Base-by-base conservation (phyloP, 2,888 invertebrate species). In the Clunio marinus region DNA sequence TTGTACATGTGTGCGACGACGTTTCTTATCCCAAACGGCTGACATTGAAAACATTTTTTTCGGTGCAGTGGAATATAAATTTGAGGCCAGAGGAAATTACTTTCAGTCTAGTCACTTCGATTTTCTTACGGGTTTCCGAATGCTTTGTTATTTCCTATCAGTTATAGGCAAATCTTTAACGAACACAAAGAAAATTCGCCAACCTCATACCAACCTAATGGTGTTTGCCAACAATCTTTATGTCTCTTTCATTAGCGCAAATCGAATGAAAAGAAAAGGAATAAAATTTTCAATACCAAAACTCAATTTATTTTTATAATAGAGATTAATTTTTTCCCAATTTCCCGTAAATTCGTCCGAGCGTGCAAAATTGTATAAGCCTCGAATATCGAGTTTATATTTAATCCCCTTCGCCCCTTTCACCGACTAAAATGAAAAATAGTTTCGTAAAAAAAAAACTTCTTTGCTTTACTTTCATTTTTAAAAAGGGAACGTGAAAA, bases 51-150 rank as follows among this genome's bases (percentile, higher is more conserved):
- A n/a, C n/a, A n/a, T n/a, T n/a, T n/a, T n/a, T n/a, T n/a, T n/a
- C n/a, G n/a, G n/a, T n/a, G n/a, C n/a, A n/a, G n/a, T n/a, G 41
- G 62, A 62, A 35, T n/a, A 62, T 62, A 41, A 62, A 62, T 62
- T 41, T 37, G 41, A 3, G 22, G 10, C 3, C 20, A 62, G 15
- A 62, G 62, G 62, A 62, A 62, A 62, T 63, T 46, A 28, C 37
- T 63, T 63, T 28, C 63, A 63, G 63, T 63, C 63, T 63, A 63
- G 63, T 63, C 63, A 20, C 22, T 63, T 63, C 63, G 63, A 63
- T 63, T 63, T 63, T 63, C 37, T 5, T 41, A 13, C 10, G 41
- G 41, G 41, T 15, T 15, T 41, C 41, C 15, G 41, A n/a, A 15
- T 15, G 3, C 41, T n/a, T 41, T 51, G 51, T 20, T 22, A 51